Percentiles rank a stretch among this genome's conserved stretches.
phyloP scores from a whole-genome alignment of 2,888 invertebrate genomes.

The Meloe dianella region DNA sequence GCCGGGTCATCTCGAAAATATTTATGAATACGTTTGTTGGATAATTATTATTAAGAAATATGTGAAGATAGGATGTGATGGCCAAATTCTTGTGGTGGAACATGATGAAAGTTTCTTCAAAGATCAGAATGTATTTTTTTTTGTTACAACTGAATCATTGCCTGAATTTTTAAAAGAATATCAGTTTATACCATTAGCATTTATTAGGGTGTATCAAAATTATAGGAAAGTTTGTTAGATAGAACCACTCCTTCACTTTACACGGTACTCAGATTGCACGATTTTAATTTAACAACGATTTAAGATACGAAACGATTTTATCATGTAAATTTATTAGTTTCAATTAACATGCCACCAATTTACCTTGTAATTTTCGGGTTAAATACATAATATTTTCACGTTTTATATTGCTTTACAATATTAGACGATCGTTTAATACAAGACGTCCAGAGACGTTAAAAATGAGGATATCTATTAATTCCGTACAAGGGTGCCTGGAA shows the following conservation, averaged over 20 bases:
- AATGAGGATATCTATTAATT: no score
- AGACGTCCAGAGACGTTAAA: no score
- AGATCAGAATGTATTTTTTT: slow-evolving; percentile 14
- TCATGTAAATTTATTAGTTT: no score
- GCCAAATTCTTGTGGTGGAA: slow-evolving; percentile 16
- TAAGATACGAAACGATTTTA: no score
- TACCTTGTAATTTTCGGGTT: no score
- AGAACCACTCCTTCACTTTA: not conserved
- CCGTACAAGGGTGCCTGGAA: no score
- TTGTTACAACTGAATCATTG: slow-evolving; percentile 4
- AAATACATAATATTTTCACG: no score
- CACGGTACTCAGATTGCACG: not conserved
- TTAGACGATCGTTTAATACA: no score
- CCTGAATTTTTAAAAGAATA: not conserved
- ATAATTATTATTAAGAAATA: slow-evolving; percentile 5
- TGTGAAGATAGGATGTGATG: slow-evolving; percentile 10
- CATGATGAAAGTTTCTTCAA: slow-evolving; percentile 4
- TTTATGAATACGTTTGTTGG: not conserved
- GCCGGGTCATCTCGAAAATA: slow-evolving; percentile 11
- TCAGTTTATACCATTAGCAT: not conserved
- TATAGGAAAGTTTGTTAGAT: not conserved
- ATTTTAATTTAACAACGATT: not conserved
- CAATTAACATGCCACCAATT: no score
- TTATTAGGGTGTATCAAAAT: not conserved
- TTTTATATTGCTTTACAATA: no score